Percentiles rank a stretch among this genome's conserved stretches.
Evolutionary conservation across 2,888 invertebrate genomes (phyloP).

Genomic region (Hirtodrosophila alboralis): DNA sequence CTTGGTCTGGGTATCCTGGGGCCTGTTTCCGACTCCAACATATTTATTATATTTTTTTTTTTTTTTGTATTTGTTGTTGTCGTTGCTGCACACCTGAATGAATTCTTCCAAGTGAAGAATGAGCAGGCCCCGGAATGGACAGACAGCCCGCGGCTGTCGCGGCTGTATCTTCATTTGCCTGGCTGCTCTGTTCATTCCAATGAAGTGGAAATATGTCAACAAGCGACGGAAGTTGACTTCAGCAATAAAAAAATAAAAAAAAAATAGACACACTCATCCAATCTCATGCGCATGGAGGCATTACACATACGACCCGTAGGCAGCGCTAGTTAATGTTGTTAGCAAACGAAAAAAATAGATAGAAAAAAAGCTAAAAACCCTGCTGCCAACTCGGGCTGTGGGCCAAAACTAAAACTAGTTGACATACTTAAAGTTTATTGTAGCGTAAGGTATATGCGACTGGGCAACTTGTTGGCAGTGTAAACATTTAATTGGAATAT

Average conservation of each 20-base stretch:
- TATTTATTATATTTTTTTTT: constrained; percentile 11
- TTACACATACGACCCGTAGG: constrained; percentile 63
- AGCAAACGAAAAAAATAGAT: too few species aligned
- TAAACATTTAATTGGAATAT: too few species aligned
- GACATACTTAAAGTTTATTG: constrained; percentile 58
- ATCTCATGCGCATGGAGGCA: constrained; percentile 31
- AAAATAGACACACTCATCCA: constrained; percentile 12
- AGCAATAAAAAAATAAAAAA: constrained; percentile 46
- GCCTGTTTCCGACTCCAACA: constrained; percentile 52
- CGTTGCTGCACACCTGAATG: constrained; percentile 59
- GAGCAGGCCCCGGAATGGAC: constrained; percentile 27
- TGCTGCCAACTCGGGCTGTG: constrained; percentile 35
- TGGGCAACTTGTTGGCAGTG: neutral
- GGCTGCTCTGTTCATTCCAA: constrained; percentile 61
- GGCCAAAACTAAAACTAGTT: constrained; percentile 74
- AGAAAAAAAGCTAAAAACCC: too few species aligned
- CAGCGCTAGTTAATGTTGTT: constrained; percentile 71
- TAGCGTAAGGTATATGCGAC: constrained; percentile 29
- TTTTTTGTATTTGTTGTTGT: constrained; percentile 1
- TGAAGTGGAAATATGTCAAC: constrained; percentile 80
- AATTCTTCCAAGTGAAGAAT: constrained; percentile 35
- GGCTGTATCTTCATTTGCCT: constrained; percentile 71
- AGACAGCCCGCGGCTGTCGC: constrained; percentile 55
- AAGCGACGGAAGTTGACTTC: constrained; percentile 75
- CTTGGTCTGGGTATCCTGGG: constrained; percentile 41